phyloP scores from a whole-genome alignment of 2,797 vertebrate genomes.

The Typhlichthys eigenmanni region DNA sequence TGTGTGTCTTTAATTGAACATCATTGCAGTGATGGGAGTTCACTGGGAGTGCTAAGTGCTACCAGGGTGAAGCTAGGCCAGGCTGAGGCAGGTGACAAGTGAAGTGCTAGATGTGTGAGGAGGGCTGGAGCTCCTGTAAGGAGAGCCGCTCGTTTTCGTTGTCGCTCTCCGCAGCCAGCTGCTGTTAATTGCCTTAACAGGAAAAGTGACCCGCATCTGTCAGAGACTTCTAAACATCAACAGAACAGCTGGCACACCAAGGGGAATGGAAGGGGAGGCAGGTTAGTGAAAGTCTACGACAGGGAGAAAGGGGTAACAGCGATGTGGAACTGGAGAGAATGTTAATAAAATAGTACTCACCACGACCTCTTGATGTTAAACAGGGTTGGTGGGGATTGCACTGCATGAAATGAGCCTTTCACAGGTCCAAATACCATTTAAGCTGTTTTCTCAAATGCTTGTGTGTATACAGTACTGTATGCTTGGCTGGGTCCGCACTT shows the following conservation, averaged over 20 bases:
- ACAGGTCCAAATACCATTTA: conserved; percentile 20
- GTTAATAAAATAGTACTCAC: conserved; percentile 17
- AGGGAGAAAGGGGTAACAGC: conserved; percentile 36
- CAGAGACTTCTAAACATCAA: conserved; percentile 52
- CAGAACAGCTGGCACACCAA: conserved; percentile 64
- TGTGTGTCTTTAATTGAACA: background rate
- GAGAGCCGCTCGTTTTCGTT: conserved; percentile 48
- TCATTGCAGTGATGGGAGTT: conserved; percentile 10
- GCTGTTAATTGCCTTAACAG: conserved; percentile 74
- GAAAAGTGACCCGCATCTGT: conserved; percentile 72
- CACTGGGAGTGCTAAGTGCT: conserved; percentile 25
- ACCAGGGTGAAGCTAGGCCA: conserved; percentile 35
- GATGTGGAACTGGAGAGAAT: conserved; percentile 23
- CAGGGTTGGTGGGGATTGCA: conserved; percentile 7
- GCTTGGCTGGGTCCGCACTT: conserved; percentile 24
- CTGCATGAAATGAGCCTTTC: too few relatives aligned
- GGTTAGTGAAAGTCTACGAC: conserved; percentile 1
- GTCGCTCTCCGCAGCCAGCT: conserved; percentile 26
- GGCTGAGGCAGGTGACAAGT: conserved; percentile 55
- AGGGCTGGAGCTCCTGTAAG: conserved; percentile 64
- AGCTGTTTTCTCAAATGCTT: conserved; percentile 4
- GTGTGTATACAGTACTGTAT: background rate
- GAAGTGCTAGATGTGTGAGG: conserved; percentile 47
- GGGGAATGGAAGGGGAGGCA: background rate
- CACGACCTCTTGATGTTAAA: conserved; percentile 14